A percentile compares a stretch with the other conserved stretches of the same genome.
Conservation (phyloP, 2,797 vertebrate species). For the Manis pentadactyla region DNA sequence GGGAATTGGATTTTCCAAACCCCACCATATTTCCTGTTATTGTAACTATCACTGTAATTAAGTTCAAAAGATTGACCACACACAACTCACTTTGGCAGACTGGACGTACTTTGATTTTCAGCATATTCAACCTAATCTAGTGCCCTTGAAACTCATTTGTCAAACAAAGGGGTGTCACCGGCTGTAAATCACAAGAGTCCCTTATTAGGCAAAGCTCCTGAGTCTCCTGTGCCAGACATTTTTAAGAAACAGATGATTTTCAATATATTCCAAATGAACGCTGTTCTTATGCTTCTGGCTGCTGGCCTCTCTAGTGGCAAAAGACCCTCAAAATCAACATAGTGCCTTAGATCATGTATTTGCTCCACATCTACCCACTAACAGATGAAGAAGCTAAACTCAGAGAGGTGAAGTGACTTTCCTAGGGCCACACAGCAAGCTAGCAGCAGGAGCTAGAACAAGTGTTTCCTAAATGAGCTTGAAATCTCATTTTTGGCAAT, state of each 20-base stretch:
- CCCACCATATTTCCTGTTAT: conserved; percentile 68
- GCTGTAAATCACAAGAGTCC: conserved; percentile 22
- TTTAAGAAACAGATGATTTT: conserved; percentile 39
- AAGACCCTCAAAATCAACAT: background rate
- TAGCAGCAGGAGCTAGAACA: background rate
- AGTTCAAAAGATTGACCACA: conserved; percentile 73
- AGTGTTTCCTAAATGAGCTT: background rate
- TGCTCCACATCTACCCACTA: background rate
- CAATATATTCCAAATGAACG: conserved; percentile 31
- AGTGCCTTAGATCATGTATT: background rate
- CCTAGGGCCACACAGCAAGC: background rate
- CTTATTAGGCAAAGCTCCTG: conserved; percentile 56
- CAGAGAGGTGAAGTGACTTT: background rate
- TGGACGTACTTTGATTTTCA: conserved; percentile 73
- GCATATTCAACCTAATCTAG: conserved; percentile 48
- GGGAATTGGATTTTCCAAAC: conserved; percentile 5
- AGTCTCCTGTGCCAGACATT: background rate
- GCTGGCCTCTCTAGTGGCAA: background rate
- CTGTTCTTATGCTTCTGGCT: background rate
- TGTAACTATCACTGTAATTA: conserved; percentile 78
- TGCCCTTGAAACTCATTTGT: conserved; percentile 74
- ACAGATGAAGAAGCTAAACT: background rate
- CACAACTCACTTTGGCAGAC: conserved; percentile 34
- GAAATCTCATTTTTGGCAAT: background rate
- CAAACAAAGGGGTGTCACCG: conserved; percentile 61